phyloP scores from a whole-genome alignment of 2,888 invertebrate species.

The Adela reaumurella region DNA sequence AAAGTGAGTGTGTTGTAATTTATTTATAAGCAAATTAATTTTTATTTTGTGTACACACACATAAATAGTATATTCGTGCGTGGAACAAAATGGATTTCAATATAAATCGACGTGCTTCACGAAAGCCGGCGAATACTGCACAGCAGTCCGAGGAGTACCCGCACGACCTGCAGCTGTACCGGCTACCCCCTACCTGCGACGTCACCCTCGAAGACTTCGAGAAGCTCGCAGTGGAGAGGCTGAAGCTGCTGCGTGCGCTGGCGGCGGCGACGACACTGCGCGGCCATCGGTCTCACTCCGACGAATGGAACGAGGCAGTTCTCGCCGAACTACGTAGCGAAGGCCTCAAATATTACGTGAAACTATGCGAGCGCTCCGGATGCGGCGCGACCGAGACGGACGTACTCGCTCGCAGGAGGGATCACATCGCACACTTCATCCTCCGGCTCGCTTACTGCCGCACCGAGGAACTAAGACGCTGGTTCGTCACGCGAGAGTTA shows the following conservation, averaged over 20 bases:
- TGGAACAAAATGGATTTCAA: conserved; percentile 35
- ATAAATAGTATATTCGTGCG: too few species aligned
- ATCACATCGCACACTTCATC: conserved; percentile 92
- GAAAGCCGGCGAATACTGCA: conserved; percentile 23
- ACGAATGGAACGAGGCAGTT: conserved; percentile 66
- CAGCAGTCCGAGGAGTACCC: conserved; percentile 60
- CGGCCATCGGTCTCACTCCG: conserved; percentile 58
- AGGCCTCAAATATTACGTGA: conserved; percentile 62
- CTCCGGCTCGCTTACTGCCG: conserved; percentile 87
- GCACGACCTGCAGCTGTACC: conserved; percentile 77
- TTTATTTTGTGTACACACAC: too few species aligned
- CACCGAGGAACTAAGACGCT: conserved; percentile 77
- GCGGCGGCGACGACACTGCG: conserved; percentile 67
- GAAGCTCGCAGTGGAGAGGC: conserved; percentile 77
- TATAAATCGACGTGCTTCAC: conserved; percentile 39
- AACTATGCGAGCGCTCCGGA: conserved; percentile 56
- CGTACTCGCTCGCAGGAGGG: conserved; percentile 66
- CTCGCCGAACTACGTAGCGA: conserved; percentile 63
- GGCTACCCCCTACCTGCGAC: conserved; percentile 67
- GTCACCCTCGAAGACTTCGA: conserved; percentile 83
- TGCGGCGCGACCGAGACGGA: conserved; percentile 57
- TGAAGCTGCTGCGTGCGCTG: conserved; percentile 73
- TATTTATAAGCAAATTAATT: too few species aligned
- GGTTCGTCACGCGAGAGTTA: conserved; percentile 86
- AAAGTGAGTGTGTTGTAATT: too few species aligned